Conservation (phyloP, 2,797 vertebrate species). For the Podarcis lilfordi region DNA sequence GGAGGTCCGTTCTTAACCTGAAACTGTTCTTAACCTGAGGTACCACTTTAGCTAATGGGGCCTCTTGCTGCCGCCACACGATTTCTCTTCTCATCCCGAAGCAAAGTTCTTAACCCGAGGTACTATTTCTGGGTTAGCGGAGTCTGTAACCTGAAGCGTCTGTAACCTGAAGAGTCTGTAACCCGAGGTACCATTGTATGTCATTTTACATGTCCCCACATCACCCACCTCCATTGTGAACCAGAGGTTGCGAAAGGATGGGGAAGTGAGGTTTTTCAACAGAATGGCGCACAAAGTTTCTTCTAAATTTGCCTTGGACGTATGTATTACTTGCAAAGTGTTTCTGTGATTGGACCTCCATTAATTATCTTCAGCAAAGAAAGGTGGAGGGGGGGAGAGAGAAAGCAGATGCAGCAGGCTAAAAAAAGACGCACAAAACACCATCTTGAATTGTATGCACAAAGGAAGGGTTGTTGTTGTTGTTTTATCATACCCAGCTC, state of each 20-base stretch:
- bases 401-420: not conserved
- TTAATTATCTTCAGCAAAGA: not conserved
- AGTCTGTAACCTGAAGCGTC: no score
- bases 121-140: no score
- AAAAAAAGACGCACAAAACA: slow-evolving; percentile 7
- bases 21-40: no score
- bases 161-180: no score
- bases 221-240: not conserved
- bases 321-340: not conserved
- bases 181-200: no score
- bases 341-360: not conserved
- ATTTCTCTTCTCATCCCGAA: no score
- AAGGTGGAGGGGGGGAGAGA: no score
- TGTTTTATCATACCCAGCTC: not conserved
- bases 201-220: not conserved
- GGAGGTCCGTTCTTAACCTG: no score
- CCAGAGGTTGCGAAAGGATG: not conserved
- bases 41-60: no score
- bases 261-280: not conserved
- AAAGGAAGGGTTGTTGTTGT: not conserved
- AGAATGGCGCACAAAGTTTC: not conserved
- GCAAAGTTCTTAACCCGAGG: no score
- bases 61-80: no score
- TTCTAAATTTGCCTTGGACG: not conserved
- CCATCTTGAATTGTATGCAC: slow-evolving; percentile 7